Evolutionary conservation across 2,888 invertebrate genomes (phyloP).

Genomic region (Drosophila borealis): DNA sequence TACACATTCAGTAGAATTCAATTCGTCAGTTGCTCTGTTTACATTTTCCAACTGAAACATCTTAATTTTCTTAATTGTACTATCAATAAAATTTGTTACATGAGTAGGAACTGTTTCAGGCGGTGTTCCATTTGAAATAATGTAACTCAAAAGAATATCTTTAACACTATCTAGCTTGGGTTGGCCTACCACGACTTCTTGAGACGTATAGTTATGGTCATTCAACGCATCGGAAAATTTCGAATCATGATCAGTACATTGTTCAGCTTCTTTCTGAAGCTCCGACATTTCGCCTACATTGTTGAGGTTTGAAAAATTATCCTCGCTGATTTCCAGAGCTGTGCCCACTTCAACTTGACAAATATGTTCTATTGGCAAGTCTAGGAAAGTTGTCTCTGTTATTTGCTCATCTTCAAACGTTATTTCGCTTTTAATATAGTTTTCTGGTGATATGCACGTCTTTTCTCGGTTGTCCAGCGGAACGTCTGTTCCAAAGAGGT

Average conservation of each 20-base stretch:
- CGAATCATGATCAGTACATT: not conserved
- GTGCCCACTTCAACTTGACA: constrained; percentile 36
- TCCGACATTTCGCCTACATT: constrained; percentile 47
- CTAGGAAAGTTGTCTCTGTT: constrained; percentile 37
- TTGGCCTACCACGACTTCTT: constrained; percentile 30
- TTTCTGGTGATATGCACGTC: not conserved
- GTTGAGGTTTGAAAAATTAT: not conserved
- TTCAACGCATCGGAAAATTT: constrained; percentile 57
- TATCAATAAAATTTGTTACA: constrained; percentile 58
- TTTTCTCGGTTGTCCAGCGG: not conserved
- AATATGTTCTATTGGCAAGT: constrained; percentile 31
- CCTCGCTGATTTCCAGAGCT: constrained; percentile 9
- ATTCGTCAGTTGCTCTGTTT: constrained; percentile 18
- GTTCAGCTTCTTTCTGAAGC: constrained; percentile 11
- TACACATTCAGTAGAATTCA: not conserved
- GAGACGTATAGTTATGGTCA: constrained; percentile 76
- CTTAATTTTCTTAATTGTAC: constrained; percentile 50
- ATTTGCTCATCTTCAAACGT: constrained; percentile 46
- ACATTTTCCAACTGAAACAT: constrained; percentile 30
- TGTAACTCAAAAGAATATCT: constrained; percentile 54
- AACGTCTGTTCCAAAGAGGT: not conserved
- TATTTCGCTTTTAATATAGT: constrained; percentile 46
- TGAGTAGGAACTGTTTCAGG: constrained; percentile 28
- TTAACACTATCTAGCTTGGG: constrained; percentile 30
- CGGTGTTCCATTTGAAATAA: constrained; percentile 32